Base-by-base conservation (phyloP, 2,113 vertebrate genomes). In the Lampris megalopsis region DNA sequence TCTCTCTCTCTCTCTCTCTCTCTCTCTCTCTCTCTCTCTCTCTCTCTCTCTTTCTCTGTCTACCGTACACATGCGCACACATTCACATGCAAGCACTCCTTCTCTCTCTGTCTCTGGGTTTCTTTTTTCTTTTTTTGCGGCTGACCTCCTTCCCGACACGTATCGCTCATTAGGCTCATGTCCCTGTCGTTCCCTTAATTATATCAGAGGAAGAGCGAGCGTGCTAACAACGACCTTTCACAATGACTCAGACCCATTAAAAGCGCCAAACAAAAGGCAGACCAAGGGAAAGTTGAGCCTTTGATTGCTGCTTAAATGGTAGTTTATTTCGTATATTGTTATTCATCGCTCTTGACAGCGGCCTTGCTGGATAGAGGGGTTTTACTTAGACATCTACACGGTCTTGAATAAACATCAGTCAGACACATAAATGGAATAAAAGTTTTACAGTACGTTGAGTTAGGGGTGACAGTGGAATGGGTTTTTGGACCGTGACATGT, bases 81-180 rank as follows among this genome's bases (percentile, higher is more conserved):
- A 24, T 24, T 24, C 24, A 24, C 24, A 24, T 24, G 24, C 24
- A 24, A 24, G 24, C 45, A 11, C 24, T 53, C 24, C 48, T 9
- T 58, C 52, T 8, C 57, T 59, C 57, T 38, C 6, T 38, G 35
- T 80, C 53, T 68, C 11, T 59, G 54, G 40, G 24, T 70, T 71
- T n/a, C 59, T 57, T 70, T 70, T 45, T 72, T 24, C 24, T 24
- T 24, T 24, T 24, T 24, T 24, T 24, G 13, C 35, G 9, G 5
- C 61, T 50, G 67, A 67, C 69, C 59, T 58, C 35, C 69, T 36
- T 64, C 37, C 62, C 68, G 37, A 60, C 62, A 73, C 72, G 73
- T 8, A 8, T n/a, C 37, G 60, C 77, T 87, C 85, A 80, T 90
- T 85, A 89, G 59, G 83, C 79, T 77, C 81, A 75, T 57, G 73